phyloP scores from a whole-genome alignment of 2,797 vertebrate genomes.

The Sebastes umbrosus region DNA sequence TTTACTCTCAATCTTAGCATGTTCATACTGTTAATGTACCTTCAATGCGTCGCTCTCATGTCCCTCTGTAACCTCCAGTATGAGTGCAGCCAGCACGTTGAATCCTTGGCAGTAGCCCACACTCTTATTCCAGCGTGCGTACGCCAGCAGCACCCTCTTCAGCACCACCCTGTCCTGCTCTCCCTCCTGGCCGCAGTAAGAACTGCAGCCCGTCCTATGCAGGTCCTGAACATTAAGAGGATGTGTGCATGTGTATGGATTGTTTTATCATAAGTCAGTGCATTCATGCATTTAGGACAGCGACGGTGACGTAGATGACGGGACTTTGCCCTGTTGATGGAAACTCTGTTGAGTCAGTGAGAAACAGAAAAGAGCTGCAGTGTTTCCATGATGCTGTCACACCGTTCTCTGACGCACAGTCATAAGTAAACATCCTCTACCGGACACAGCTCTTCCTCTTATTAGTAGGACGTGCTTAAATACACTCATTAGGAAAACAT shows the following conservation, averaged over 20 bases:
- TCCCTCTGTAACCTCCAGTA: slow-evolving; percentile 96
- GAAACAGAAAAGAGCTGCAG: neutral
- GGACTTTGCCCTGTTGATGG: slow-evolving; percentile 44
- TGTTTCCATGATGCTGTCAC: slow-evolving; percentile 56
- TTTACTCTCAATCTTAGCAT: no score
- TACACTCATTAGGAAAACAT: neutral
- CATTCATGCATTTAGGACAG: neutral
- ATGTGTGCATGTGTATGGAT: neutral
- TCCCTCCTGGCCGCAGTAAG: slow-evolving; percentile 96
- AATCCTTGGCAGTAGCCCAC: slow-evolving; percentile 99
- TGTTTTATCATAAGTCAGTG: neutral
- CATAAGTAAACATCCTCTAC: slow-evolving; percentile 65
- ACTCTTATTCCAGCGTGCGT: slow-evolving; percentile 96
- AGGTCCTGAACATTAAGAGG: slow-evolving; percentile 84
- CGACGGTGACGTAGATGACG: neutral
- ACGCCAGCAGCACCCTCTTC: slow-evolving; percentile 94
- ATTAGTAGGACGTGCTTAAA: neutral
- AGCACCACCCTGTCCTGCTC: slow-evolving; percentile 96
- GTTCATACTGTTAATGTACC: slow-evolving; percentile 66
- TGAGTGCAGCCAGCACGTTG: slow-evolving; percentile 96
- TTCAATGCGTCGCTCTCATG: slow-evolving; percentile 96
- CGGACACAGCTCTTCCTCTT: neutral
- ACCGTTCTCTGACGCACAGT: slow-evolving; percentile 33
- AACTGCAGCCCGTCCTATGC: slow-evolving; percentile 97
- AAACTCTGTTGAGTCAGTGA: slow-evolving; percentile 43